Percentiles rank a stretch among this genome's conserved stretches.
These are phyloP conservation scores for Pimpla rufipes DNA, from an alignment of 2,888 invertebrate genomes.

Conservation along the genomic window DNA sequence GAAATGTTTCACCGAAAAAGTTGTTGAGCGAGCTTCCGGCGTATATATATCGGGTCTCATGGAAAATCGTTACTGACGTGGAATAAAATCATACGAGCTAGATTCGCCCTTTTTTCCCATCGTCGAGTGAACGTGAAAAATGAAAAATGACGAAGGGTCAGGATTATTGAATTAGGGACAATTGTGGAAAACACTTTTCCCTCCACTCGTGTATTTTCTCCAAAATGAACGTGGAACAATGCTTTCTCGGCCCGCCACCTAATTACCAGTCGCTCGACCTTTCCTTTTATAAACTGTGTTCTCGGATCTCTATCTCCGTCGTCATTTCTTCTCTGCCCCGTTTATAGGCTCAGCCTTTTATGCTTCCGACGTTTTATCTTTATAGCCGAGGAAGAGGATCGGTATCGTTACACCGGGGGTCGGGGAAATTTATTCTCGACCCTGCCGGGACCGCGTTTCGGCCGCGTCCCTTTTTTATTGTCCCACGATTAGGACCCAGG, in stretches of 20 bases:
- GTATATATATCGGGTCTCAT: not conserved
- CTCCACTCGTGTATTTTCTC: not conserved
- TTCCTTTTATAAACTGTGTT: slow-evolving; percentile 28
- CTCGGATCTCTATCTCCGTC: not conserved
- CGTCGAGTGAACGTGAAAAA: not conserved
- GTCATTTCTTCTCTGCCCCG: not conserved
- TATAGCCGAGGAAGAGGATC: slow-evolving; percentile 16
- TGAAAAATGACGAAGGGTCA: not conserved
- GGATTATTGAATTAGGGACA: not conserved
- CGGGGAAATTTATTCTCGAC: slow-evolving; percentile 30
- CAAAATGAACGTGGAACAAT: not conserved
- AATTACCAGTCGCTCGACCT: slow-evolving; percentile 4
- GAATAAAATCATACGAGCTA: not conserved
- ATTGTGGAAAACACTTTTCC: not conserved
- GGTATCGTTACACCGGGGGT: slow-evolving; percentile 1
- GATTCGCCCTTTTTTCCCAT: not conserved
- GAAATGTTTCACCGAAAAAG: not conserved
- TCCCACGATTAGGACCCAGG: slow-evolving; percentile 17
- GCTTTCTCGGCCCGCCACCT: not conserved
- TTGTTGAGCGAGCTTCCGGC: not conserved
- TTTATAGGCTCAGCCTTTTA: slow-evolving; percentile 5
- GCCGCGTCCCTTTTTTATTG: slow-evolving; percentile 40
- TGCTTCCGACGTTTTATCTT: slow-evolving; percentile 26
- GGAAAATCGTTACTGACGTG: not conserved
- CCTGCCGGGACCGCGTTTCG: not conserved